Conservation (phyloP, 2,113 vertebrate species). For the Ciconia stormi region DNA sequence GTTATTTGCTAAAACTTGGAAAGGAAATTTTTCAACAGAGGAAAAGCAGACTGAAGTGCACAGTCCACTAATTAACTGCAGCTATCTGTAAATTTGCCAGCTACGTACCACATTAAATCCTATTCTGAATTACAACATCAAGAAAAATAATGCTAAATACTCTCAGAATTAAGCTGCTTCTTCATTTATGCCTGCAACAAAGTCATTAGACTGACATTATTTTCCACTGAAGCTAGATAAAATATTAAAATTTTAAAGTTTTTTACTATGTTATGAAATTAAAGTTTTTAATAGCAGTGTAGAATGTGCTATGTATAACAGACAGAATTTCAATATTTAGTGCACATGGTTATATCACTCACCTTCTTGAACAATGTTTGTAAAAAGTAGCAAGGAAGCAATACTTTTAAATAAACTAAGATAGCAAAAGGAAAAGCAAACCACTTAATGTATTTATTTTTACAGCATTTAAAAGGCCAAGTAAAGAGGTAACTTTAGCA, state of each 20-base stretch:
- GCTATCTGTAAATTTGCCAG: neutral
- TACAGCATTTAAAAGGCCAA: neutral
- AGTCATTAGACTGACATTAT: neutral
- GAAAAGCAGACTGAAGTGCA: neutral
- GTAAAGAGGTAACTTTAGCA: neutral
- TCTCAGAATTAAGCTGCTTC: neutral
- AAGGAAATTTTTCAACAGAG: neutral
- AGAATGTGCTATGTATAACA: neutral
- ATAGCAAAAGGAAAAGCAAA: neutral
- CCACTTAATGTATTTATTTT: neutral
- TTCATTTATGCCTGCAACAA: neutral
- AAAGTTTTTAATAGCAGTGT: neutral
- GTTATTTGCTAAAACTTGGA: neutral
- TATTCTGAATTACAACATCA: neutral
- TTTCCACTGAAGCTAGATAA: neutral
- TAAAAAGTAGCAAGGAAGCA: neutral
- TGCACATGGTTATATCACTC: neutral
- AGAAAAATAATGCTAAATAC: neutral
- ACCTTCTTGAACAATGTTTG: neutral
- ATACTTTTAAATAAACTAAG: neutral
- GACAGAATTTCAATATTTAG: neutral
- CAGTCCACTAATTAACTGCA: neutral
- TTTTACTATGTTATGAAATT: neutral
- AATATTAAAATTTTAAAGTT: neutral
- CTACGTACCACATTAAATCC: neutral